Base-by-base conservation (phyloP, 2,113 vertebrate species). In the Gila orcuttii region DNA sequence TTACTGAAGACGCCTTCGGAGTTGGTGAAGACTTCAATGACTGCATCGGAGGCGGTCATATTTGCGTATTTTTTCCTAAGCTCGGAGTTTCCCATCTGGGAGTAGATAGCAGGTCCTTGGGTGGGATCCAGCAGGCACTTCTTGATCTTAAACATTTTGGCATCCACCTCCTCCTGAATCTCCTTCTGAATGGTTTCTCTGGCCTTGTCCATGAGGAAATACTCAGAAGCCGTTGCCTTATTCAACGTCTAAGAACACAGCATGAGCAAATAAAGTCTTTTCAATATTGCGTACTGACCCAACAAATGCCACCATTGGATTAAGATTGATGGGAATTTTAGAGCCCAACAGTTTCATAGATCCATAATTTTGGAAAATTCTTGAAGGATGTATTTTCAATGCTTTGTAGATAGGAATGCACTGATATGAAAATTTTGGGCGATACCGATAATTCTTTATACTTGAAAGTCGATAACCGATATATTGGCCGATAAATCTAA, bases 71-170 rank as follows among this genome's bases (percentile, higher is more conserved):
- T 94, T 25, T 89, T 94, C 64, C 93, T 92, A 85, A 96, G 93
- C 23, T 95, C 94, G 9, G 42, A 2, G 88, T 75, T 92, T 25
- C 90, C 92, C 0, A 59, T 2, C 28, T 92, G 89, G 50, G 89
- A 92, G 87, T 88, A 90, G 50, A 84, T 86, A 2, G 79, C 78
- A 1, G 87, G 28, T 42, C 89, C 93, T 52, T 92, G 90, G 0
- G 92, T 2, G 0, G 88, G 85, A 19, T 95, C 94, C 15, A 95
- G 36, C 47, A 94, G 47, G 25, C 2, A 92, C 88, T 85, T 95
- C 88, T 95, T 96, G 11, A 95, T 75, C 87, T 94, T 96, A 60
- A 86, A 93, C 86, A 96, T 86, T 15, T 84, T 92, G 45, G 88
- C 89, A 0, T 84, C 17, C 2, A 88, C 90, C 80, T 96, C 95